Percentiles rank a stretch among this genome's conserved stretches.
Conservation (phyloP, 1,140 invertebrate genomes). For the Drosophila mayri region DNA sequence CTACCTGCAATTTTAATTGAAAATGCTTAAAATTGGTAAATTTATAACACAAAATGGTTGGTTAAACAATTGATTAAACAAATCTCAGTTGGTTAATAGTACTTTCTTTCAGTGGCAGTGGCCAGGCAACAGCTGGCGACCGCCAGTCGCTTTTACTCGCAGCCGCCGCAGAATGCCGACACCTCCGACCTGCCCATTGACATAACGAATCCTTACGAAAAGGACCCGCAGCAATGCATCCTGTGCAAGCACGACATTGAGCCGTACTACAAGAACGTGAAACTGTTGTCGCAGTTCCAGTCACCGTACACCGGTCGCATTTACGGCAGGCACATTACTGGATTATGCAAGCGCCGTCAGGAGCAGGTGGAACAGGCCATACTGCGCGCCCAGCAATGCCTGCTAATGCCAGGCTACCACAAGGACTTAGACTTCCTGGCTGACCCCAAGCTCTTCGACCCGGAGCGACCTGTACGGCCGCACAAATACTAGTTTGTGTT, state of each 20-base stretch:
- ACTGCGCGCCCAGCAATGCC: constrained; percentile 89
- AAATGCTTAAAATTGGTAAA: constrained; percentile 62
- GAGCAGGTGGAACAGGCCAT: constrained; percentile 90
- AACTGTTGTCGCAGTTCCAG: constrained; percentile 97
- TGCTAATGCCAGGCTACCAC: constrained; percentile 91
- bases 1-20: constrained; percentile 6
- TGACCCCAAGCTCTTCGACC: constrained; percentile 95
- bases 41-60: constrained; percentile 58
- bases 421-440: constrained; percentile 91
- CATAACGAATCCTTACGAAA: constrained; percentile 93
- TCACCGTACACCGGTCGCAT: constrained; percentile 96
- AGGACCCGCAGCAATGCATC: constrained; percentile 91
- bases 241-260: constrained; percentile 94
- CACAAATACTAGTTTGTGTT: constrained; percentile 89
- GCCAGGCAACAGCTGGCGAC: constrained; percentile 17
- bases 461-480: constrained; percentile 91
- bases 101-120: constrained; percentile 2
- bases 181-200: constrained; percentile 87
- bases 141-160: constrained; percentile 40
- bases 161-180: constrained; percentile 20
- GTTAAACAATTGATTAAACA: neutral
- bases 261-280: constrained; percentile 96
- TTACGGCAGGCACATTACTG: constrained; percentile 96
- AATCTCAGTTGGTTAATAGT: neutral
- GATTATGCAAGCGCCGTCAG: constrained; percentile 91